These are phyloP conservation scores for Heterotis niloticus DNA, from an alignment of 2,113 vertebrate genomes.

Conservation along the genomic window DNA sequence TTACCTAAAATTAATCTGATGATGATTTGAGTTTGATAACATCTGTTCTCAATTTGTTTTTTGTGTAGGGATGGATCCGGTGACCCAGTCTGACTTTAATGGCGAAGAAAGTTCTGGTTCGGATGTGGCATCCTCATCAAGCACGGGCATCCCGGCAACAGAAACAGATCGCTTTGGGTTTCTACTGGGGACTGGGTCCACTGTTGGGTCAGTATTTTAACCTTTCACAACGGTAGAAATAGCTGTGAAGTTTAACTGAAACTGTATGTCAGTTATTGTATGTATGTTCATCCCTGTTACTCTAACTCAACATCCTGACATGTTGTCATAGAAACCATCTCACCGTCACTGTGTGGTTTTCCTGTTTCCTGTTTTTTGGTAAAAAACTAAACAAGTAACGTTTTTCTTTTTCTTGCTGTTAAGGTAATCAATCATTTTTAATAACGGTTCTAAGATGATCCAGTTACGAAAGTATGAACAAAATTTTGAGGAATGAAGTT, in stretches of 20 bases:
- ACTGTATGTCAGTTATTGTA: constrained; percentile 41
- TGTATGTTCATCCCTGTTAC: constrained; percentile 21
- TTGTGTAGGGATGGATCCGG: constrained; percentile 48
- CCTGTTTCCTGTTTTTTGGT: constrained; percentile 65
- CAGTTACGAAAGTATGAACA: no score
- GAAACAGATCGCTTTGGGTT: constrained; percentile 72
- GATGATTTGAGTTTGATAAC: not conserved
- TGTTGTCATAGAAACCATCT: constrained; percentile 56
- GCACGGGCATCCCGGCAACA: constrained; percentile 36
- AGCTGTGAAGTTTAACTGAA: not conserved
- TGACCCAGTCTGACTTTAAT: constrained; percentile 35
- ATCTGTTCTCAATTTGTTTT: constrained; percentile 12
- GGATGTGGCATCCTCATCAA: constrained; percentile 48
- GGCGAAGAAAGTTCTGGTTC: constrained; percentile 55
- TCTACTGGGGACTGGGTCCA: constrained; percentile 60
- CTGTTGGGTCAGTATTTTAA: constrained; percentile 53
- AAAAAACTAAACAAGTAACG: constrained; percentile 13
- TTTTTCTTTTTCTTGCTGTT: not conserved
- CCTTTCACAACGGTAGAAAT: not conserved
- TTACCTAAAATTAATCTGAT: not conserved
- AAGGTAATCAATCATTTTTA: not conserved
- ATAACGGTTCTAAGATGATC: not conserved
- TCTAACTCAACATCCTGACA: constrained; percentile 57
- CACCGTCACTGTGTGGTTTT: constrained; percentile 64
- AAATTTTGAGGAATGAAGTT: not conserved